A percentile compares a stretch with the other conserved stretches of the same genome.
phyloP scores from a whole-genome alignment of 2,113 vertebrate genomes.

The Vireo altiloquus region DNA sequence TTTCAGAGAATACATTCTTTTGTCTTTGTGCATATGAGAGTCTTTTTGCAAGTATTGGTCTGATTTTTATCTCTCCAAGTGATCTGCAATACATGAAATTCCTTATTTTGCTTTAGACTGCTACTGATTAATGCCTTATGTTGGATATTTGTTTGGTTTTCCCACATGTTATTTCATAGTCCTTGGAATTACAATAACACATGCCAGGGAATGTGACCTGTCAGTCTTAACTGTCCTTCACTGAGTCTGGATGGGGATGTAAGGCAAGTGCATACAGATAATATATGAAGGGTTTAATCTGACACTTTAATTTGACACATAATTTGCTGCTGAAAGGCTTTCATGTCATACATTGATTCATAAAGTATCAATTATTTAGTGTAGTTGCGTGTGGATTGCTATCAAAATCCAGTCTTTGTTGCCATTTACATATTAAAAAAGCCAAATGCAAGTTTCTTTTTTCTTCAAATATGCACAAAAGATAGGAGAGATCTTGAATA shows the following conservation, averaged over 20 bases:
- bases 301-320: not conserved
- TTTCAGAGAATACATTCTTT: not conserved
- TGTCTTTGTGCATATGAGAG: not conserved
- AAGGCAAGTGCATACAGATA: not conserved
- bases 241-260: not conserved
- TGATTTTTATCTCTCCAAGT: not conserved
- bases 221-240: constrained; percentile 37
- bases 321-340: not conserved
- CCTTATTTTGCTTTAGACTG: not conserved
- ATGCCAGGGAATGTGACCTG: not conserved
- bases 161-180: not conserved
- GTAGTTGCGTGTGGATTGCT: not conserved
- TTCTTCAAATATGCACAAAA: not conserved
- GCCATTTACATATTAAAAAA: not conserved
- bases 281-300: not conserved
- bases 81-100: not conserved
- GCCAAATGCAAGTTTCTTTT: not conserved
- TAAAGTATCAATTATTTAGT: constrained; percentile 27
- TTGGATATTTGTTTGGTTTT: constrained; percentile 15
- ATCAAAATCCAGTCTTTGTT: not conserved
- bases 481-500: not conserved
- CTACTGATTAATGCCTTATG: constrained; percentile 3
- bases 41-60: not conserved
- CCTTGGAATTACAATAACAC: constrained; percentile 1
- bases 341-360: not conserved